Evolutionary conservation across 2,888 invertebrate genomes (phyloP), one percentile per base, ranked within the genome.

Genomic region (Dicyrtoma fusca): DNA sequence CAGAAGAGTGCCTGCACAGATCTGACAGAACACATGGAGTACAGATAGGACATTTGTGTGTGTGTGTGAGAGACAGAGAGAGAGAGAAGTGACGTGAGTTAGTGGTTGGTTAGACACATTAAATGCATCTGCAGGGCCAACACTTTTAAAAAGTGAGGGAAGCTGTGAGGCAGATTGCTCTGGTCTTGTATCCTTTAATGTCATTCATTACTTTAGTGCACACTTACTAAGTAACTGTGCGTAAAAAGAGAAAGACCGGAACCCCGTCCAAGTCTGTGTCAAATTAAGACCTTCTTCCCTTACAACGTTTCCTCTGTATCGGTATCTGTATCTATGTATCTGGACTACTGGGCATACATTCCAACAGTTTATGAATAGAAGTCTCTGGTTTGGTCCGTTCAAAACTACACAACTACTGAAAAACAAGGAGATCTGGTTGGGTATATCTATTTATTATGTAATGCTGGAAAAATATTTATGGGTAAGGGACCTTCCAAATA

Each of bases 211-310:
- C 63, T 63, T 63, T 47, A 19, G 23, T 63, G 63, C 47, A 44
- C 63, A 63, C 63, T 63, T 63, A 63, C 63, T 63, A 63, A 47
- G 63, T 63, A 63, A 63, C 63, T 44, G 63, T 63, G 63, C 63
- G 63, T 63, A 63, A 63, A 63, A 63, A 47, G 63, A 63, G 47
- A 14, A 63, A 63, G 63, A 47, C 63, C 63, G 63, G 63, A 63
- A 63, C 63, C 47, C 47, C 45, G 19, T 44, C 44, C 45, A 47
- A 57, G 26, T 45, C 47, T 47, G 47, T 63, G 63, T 63, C 63
- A 63, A 63, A 47, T 63, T 63, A 63, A 23, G 21, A 55, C 13
- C 23, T 55, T 1, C 4, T 34, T 34, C 8, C 34, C 4, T 34
- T 34, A 34, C 34, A 34, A 34, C 34, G 34, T 34, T n/a, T 13